Percentiles rank a stretch among this genome's conserved stretches.
These are phyloP conservation scores for Cossypha niveicapilla DNA, from an alignment of 2,797 vertebrate species.

Conservation along the genomic window DNA sequence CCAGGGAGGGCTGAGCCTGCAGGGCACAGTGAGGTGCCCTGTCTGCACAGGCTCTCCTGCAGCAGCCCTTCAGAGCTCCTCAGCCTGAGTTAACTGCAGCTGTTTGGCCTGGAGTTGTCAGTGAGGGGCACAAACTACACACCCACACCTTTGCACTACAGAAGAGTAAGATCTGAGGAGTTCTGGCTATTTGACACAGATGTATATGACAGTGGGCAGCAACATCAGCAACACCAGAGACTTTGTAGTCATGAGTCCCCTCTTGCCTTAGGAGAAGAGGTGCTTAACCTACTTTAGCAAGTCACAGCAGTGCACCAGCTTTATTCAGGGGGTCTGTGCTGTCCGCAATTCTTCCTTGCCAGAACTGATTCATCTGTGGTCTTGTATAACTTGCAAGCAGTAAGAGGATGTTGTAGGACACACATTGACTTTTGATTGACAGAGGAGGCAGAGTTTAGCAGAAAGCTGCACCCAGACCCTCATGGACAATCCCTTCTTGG, in stretches of 20 bases:
- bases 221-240: neutral
- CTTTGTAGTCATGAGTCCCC: neutral
- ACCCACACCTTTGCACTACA: neutral
- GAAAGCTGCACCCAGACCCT: neutral
- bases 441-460: neutral
- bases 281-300: neutral
- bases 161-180: neutral
- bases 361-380: neutral
- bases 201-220: neutral
- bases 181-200: neutral
- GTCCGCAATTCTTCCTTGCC: neutral
- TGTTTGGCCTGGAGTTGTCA: neutral
- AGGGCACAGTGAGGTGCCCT: neutral
- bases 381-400: neutral
- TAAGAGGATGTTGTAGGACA: neutral
- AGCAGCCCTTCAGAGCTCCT: neutral
- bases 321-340: neutral
- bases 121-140: neutral
- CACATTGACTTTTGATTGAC: neutral
- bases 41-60: neutral
- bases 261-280: neutral
- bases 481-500: neutral
- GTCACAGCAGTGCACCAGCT: neutral
- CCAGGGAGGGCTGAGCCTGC: neutral
- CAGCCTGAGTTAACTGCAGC: neutral